Conservation (phyloP, 1,140 invertebrate species). For the Globodera rostochiensis region DNA sequence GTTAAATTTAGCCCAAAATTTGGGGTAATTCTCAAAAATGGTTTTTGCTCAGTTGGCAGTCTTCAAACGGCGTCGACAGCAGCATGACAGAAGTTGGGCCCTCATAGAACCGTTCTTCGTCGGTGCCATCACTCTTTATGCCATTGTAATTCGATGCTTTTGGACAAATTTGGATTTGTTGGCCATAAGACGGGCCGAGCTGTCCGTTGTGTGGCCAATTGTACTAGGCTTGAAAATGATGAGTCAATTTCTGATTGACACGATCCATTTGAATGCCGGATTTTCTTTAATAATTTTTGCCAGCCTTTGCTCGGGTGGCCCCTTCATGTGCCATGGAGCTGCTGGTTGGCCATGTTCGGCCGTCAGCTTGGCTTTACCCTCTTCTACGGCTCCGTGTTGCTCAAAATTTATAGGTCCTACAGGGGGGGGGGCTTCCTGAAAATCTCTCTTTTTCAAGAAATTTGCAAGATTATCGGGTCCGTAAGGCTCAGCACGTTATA, state of each 20-base stretch:
- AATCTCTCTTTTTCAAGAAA: slow-evolving; percentile 66
- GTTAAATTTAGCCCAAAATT: too few species aligned
- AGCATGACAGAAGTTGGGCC: slow-evolving; percentile 83
- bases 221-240: too few species aligned
- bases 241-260: too few species aligned
- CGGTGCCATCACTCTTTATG: slow-evolving; percentile 81
- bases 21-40: too few species aligned
- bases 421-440: not conserved
- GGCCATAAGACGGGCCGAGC: not conserved
- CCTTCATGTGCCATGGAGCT: slow-evolving; percentile 68
- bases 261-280: too few species aligned
- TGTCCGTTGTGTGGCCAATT: not conserved
- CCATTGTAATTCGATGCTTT: slow-evolving; percentile 73
- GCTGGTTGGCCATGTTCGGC: slow-evolving; percentile 83
- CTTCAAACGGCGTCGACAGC: slow-evolving; percentile 41
- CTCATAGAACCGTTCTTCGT: slow-evolving; percentile 82
- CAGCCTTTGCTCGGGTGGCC: slow-evolving; percentile 81
- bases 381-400: slow-evolving; percentile 84
- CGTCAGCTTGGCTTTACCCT: slow-evolving; percentile 85
- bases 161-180: not conserved
- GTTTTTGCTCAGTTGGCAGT: slow-evolving; percentile 2
- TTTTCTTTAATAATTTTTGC: slow-evolving; percentile 18
- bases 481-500: slow-evolving; percentile 85
- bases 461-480: slow-evolving; percentile 75
- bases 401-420: slow-evolving; percentile 80